Evolutionary conservation across 1,140 invertebrate genomes (phyloP), one percentile per base, ranked within the genome.

Genomic region (Elysia chlorotica): DNA sequence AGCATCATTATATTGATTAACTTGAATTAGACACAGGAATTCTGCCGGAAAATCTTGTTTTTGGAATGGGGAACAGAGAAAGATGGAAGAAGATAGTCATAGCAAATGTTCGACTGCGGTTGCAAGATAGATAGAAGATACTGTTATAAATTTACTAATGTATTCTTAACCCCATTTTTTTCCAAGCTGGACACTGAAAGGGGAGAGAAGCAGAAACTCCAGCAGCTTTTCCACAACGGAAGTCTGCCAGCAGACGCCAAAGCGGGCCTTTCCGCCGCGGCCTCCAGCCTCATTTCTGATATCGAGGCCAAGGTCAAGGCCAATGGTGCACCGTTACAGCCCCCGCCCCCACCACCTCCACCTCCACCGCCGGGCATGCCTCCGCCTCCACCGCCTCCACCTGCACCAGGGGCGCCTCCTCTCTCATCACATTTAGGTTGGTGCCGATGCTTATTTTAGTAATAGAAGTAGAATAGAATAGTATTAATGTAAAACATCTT

Each of bases 161-260:
- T n/a, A n/a, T n/a, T n/a, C n/a, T n/a, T n/a, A n/a, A n/a, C n/a
- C n/a, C n/a, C n/a, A n/a, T n/a, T 59, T 66, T 23, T 21, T 73
- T 68, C 76, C 35, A 90, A 95, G 89, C 85, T 95, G n/a, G 91
- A 91, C 54, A 92, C 92, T 81, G 95, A 96, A 85, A 91, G 94
- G 78, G 91, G 91, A 25, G 95, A 96, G 84, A 89, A 94, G 72
- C 90, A 91, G 66, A 91, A 95, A 56, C 89, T 96, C 66, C 94
- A 96, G 86, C 92, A 93, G 78, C 89, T 96, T 65, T 93, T 96
- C 23, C 94, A 92, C 79, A 95, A 94, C 54, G 87, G 88, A 54
- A 95, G 93, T 88, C 91, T 97, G 81, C 94, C 95, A 41, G 95
- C 97, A 87, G 95, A 97, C 87, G 93, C 95, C 0, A 97, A 97